A percentile compares a stretch with the other conserved stretches of the same genome.
phyloP scores from a whole-genome alignment of 2,888 invertebrate species.

The Meliscaeva auricollis region DNA sequence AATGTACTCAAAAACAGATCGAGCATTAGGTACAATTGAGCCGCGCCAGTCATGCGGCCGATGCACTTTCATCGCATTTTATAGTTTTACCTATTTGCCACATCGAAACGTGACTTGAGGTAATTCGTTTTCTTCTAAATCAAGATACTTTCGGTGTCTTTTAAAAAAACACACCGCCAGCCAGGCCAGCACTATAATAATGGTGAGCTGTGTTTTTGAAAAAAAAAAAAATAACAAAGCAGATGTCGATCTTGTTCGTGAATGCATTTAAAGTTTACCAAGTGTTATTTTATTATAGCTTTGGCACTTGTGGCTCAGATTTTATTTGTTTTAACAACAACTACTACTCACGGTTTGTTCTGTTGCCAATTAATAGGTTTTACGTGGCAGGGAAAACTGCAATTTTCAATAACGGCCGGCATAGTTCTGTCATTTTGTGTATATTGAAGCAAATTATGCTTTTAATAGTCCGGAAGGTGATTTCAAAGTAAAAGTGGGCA shows the following conservation, averaged over 20 bases:
- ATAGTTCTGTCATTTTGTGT: not conserved
- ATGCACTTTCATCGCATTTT: constrained; percentile 28
- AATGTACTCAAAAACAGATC: constrained; percentile 42
- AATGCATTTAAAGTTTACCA: constrained; percentile 15
- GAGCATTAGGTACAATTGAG: constrained; percentile 51
- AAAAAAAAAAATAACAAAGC: too few relatives aligned
- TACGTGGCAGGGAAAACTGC: constrained; percentile 19
- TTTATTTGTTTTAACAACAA: not conserved
- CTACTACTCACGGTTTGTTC: constrained; percentile 34
- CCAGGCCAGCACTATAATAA: not conserved
- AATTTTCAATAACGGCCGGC: not conserved
- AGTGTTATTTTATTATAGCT: not conserved
- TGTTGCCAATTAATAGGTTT: constrained; percentile 57
- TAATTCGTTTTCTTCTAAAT: constrained; percentile 59
- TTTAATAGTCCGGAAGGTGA: not conserved
- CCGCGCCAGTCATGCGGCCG: constrained; percentile 27
- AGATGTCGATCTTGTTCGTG: constrained; percentile 55
- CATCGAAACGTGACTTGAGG: constrained; percentile 57
- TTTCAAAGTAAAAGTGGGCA: too few relatives aligned
- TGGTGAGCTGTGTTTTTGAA: not conserved
- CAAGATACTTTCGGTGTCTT: constrained; percentile 34
- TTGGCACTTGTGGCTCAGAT: constrained; percentile 43
- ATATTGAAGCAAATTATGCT: not conserved
- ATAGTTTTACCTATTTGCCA: constrained; percentile 31
- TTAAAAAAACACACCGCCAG: not conserved